These are phyloP conservation scores for Babyrousa celebensis DNA, from an alignment of 2,797 vertebrate species.

Conservation along the genomic window DNA sequence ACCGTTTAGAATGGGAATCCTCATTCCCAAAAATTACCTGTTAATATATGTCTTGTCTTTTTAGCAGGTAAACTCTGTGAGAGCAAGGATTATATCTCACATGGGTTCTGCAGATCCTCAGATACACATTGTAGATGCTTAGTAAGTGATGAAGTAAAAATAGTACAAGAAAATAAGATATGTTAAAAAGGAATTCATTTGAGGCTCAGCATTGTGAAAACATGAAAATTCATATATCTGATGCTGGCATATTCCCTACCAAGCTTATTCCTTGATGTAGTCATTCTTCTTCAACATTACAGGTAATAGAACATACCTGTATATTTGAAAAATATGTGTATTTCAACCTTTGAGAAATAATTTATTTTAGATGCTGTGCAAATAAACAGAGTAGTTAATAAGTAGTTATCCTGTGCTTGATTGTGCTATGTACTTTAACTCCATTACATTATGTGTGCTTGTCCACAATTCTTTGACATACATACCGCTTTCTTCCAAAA, in stretches of 20 bases:
- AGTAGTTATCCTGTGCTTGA: neutral
- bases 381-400: neutral
- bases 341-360: conserved; percentile 32
- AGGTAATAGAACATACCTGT: neutral
- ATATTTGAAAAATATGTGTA: neutral
- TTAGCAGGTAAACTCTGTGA: neutral
- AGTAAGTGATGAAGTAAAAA: neutral
- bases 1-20: neutral
- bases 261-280: neutral
- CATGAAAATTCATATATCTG: neutral
- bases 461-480: neutral
- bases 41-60: conserved; percentile 13
- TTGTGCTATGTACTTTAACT: neutral
- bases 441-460: neutral
- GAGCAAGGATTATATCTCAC: neutral
- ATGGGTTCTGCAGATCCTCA: neutral
- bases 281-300: neutral
- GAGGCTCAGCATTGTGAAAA: neutral
- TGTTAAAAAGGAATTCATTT: conserved; percentile 14
- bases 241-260: neutral
- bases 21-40: neutral
- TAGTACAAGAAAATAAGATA: neutral
- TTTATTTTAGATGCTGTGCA: neutral
- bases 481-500: conserved; percentile 13
- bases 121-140: neutral